These are phyloP conservation scores for Trinectes maculatus DNA, from an alignment of 2,113 vertebrate genomes.

Conservation along the genomic window DNA sequence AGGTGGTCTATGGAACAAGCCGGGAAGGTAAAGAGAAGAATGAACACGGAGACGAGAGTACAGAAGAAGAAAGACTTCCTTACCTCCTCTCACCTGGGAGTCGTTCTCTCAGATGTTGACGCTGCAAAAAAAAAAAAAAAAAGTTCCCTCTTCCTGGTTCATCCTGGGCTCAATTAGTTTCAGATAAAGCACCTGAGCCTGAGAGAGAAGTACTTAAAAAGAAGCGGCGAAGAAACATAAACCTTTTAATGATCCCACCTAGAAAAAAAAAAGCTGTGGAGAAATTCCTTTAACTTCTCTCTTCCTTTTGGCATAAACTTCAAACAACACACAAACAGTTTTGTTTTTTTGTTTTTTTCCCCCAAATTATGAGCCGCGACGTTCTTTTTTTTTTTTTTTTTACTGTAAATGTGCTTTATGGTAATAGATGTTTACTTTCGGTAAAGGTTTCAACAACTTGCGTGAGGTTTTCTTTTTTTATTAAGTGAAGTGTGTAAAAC, in stretches of 20 bases:
- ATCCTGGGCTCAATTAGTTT: slow-evolving; percentile 47
- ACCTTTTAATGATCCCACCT: not conserved
- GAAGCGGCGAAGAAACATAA: not conserved
- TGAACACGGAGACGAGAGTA: slow-evolving; percentile 9
- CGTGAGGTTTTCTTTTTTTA: not conserved
- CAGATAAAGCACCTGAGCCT: slow-evolving; percentile 18
- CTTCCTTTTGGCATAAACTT: not conserved
- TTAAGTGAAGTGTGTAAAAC: not conserved
- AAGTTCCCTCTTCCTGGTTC: slow-evolving; percentile 35
- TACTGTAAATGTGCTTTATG: not conserved
- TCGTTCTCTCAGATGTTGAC: slow-evolving; percentile 54
- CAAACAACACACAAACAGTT: not conserved
- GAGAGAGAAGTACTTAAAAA: slow-evolving; percentile 1
- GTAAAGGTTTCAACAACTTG: not conserved
- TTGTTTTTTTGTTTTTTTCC: too few relatives aligned
- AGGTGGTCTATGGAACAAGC: slow-evolving; percentile 25
- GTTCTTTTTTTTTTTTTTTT: too few relatives aligned
- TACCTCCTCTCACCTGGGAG: slow-evolving; percentile 26
- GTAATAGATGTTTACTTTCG: too few relatives aligned
- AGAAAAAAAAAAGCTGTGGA: not conserved
- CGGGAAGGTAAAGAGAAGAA: slow-evolving; percentile 23
- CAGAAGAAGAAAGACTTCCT: slow-evolving; percentile 34
- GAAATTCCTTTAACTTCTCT: not conserved
- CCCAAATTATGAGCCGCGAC: too few relatives aligned
- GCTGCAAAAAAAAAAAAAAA: slow-evolving; percentile 56